Percentiles rank a stretch among this genome's conserved stretches.
phyloP scores from a whole-genome alignment of 1,140 invertebrate species.

The Magallana angulata region DNA sequence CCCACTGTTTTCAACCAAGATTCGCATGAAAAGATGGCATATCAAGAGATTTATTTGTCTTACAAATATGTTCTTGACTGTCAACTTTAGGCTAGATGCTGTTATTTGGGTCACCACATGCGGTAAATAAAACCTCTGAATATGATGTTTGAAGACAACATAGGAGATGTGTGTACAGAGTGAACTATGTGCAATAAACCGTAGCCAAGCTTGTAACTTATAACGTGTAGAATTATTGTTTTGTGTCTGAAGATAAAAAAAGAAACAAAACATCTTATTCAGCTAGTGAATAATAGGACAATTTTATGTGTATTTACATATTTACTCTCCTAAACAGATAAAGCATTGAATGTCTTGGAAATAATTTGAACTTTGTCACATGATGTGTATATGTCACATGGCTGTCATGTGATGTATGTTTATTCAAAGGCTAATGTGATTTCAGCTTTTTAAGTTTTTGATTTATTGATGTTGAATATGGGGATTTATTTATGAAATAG shows the following conservation, averaged over 20 bases:
- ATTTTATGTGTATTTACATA: background rate
- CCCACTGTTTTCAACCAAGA: background rate
- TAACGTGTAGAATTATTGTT: background rate
- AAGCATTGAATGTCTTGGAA: background rate
- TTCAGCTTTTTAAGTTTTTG: background rate
- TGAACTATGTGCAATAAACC: slow-evolving; percentile 25
- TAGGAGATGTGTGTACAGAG: background rate
- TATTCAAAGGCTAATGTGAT: background rate
- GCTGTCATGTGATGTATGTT: background rate
- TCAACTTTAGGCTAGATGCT: background rate
- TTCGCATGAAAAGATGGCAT: background rate
- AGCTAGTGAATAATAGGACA: background rate
- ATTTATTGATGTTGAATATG: slow-evolving; percentile 16
- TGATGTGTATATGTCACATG: background rate
- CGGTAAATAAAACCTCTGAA: background rate
- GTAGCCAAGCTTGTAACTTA: slow-evolving; percentile 21
- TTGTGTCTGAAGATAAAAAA: background rate
- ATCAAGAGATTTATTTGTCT: background rate
- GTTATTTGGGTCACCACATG: background rate
- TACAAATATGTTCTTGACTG: background rate
- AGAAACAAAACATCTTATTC: background rate
- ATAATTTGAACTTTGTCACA: background rate
- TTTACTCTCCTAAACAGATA: background rate
- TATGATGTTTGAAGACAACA: background rate
- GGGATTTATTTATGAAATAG: slow-evolving; percentile 19